These are phyloP conservation scores for Muraenolepis orangiensis DNA, from an alignment of 2,797 vertebrate genomes.

Conservation along the genomic window DNA sequence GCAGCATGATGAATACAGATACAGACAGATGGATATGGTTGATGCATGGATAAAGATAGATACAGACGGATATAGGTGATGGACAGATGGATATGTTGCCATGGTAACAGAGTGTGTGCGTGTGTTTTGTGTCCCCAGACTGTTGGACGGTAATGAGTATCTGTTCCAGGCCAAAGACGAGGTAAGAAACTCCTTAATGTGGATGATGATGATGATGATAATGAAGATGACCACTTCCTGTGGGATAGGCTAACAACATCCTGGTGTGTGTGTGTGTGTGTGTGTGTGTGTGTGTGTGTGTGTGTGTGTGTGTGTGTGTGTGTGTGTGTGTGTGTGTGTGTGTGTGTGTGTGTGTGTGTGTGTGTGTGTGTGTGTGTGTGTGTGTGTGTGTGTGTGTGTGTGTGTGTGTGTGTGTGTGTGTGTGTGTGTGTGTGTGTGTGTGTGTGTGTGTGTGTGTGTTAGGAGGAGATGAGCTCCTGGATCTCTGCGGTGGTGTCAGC, in stretches of 20 bases:
- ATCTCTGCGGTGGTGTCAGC: slow-evolving; percentile 88
- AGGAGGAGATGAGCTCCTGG: slow-evolving; percentile 99
- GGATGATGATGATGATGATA: too few relatives aligned
- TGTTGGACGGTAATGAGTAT: slow-evolving; percentile 97
- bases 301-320: slow-evolving; percentile 2
- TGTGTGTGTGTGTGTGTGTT: slow-evolving; percentile 16
- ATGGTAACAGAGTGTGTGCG: neutral
- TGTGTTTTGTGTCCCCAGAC: slow-evolving; percentile 68
- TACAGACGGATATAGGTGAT: neutral
- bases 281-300: slow-evolving; percentile 3
- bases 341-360: neutral
- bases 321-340: slow-evolving; percentile 8
- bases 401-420: slow-evolving; percentile 6
- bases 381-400: slow-evolving; percentile 4
- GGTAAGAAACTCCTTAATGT: slow-evolving; percentile 72
- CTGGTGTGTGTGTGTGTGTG: neutral
- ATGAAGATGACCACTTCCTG: neutral
- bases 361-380: slow-evolving; percentile 5
- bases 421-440: neutral
- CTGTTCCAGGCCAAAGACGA: slow-evolving; percentile 99
- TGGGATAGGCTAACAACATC: neutral
- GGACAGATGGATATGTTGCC: neutral
- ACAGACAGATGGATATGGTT: neutral
- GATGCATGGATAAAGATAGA: neutral
- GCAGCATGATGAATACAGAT: neutral